These are phyloP conservation scores for Catocala sponsa DNA, from an alignment of 2,888 invertebrate genomes.

Conservation along the genomic window DNA sequence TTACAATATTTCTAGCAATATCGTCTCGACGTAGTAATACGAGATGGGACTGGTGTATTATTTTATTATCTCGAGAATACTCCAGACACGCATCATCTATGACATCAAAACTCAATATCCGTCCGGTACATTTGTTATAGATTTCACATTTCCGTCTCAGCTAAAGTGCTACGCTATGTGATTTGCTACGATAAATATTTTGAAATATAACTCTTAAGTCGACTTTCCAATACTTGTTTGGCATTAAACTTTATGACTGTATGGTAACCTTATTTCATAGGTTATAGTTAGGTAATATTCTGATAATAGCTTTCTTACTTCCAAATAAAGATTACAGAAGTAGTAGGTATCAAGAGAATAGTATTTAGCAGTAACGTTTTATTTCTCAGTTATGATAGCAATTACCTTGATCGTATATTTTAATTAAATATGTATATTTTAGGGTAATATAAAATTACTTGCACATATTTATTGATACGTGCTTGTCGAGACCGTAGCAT, in stretches of 20 bases:
- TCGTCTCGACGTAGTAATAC: conserved; percentile 38
- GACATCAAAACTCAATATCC: conserved; percentile 83
- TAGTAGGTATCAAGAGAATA: no score
- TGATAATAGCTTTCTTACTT: conserved; percentile 42
- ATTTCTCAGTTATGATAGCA: no score
- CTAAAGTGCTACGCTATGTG: conserved; percentile 60
- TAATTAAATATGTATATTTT: no score
- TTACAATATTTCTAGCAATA: conserved; percentile 42
- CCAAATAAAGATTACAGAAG: no score
- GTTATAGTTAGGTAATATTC: conserved; percentile 63
- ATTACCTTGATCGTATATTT: no score
- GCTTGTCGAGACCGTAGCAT: no score
- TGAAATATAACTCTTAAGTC: conserved; percentile 68
- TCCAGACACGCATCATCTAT: conserved; percentile 72
- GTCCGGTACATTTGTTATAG: conserved; percentile 77
- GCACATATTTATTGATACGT: no score
- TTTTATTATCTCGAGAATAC: conserved; percentile 77
- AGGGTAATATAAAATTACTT: no score
- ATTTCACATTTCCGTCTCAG: conserved; percentile 74
- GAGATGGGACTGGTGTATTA: conserved; percentile 62
- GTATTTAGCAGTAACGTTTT: no score
- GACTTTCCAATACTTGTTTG: conserved; percentile 69
- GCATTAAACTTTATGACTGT: conserved; percentile 70
- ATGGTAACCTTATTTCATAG: conserved; percentile 62
- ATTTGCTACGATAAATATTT: conserved; percentile 69